Evolutionary conservation across 2,113 vertebrate genomes (phyloP), one percentile per base, ranked within the genome.

Genomic region (Columbina picui): DNA sequence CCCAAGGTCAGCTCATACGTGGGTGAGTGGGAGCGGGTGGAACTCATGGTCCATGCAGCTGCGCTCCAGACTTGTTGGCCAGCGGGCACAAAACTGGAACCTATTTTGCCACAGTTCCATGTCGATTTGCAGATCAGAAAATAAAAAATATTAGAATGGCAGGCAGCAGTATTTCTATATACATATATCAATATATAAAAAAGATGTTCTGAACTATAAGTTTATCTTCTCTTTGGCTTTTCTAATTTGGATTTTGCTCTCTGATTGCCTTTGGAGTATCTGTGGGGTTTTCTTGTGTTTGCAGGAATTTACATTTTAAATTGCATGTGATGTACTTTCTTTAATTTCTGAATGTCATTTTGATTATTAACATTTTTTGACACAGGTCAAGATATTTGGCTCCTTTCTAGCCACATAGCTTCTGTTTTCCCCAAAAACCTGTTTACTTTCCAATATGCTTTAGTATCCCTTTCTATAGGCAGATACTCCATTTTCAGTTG

Each of bases 231-330:
- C 39, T 88, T 43, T 55, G 34, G 29, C 8, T 77, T 74, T 75
- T 84, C 34, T 9, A 30, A 59, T 83, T 86, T 90, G 57, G 39
- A 36, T 80, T 90, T 88, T 88, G 20, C 38, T 93, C 63, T 86
- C 68, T 80, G 55, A 55, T 92, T 85, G 79, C 83, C 69, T 90
- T 87, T 77, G 59, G 92, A 83, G 7, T 79, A 50, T 74, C 87
- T 87, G 57, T 86, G 87, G 64, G 91, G 64, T 56, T 94, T 95
- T 94, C 64, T 90, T 94, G n/a, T 59, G n/a, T 79, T 94, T 89
- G 69, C 49, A 93, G 18, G 43, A 89, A 96, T 95, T 94, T 94
- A 55, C 85, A 90, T 95, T 93, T 95, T 68, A 75, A 96, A 89
- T 94, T 84, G 36, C 61, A 61, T 56, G 34, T 64, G 56, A 39